These are phyloP conservation scores for Sycobia sp. DNA, from an alignment of 1,140 invertebrate species.

Conservation along the genomic window DNA sequence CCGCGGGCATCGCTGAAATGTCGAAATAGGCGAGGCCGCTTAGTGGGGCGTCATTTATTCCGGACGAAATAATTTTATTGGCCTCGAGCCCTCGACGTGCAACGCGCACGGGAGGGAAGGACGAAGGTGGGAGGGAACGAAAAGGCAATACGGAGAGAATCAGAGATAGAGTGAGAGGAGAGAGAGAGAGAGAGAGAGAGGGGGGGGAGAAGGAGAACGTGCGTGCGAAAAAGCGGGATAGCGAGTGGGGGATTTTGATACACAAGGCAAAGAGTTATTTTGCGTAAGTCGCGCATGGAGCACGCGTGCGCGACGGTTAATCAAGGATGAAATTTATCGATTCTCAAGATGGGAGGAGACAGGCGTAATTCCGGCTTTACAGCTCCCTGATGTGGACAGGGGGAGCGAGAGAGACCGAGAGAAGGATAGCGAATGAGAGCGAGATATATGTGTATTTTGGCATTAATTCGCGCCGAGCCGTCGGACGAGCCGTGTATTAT, in stretches of 20 bases:
- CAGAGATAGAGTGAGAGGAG: no score
- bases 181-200: background rate
- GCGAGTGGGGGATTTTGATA: conserved; percentile 7
- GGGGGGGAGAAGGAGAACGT: no score
- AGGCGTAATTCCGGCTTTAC: conserved; percentile 19
- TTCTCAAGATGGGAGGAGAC: conserved; percentile 5
- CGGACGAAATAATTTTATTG: conserved; percentile 39
- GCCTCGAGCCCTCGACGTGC: background rate
- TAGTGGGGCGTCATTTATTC: conserved; percentile 25
- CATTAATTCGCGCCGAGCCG: conserved; percentile 17
- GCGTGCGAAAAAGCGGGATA: no score
- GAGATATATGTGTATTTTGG: no score
- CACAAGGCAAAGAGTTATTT: conserved; percentile 13
- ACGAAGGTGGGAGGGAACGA: background rate
- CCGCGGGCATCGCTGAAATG: conserved; percentile 18
- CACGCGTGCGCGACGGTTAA: conserved; percentile 8
- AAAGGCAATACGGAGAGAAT: no score
- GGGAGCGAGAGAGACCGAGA: no score
- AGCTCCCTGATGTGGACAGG: conserved; percentile 1
- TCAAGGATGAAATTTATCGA: conserved; percentile 30
- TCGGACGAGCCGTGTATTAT: no score
- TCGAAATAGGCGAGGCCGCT: conserved; percentile 12
- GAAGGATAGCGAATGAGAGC: no score
- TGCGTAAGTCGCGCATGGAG: conserved; percentile 5
- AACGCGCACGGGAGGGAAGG: background rate